Evolutionary conservation across 2,888 invertebrate species (phyloP).

Genomic region (Drosophila lutescens): DNA sequence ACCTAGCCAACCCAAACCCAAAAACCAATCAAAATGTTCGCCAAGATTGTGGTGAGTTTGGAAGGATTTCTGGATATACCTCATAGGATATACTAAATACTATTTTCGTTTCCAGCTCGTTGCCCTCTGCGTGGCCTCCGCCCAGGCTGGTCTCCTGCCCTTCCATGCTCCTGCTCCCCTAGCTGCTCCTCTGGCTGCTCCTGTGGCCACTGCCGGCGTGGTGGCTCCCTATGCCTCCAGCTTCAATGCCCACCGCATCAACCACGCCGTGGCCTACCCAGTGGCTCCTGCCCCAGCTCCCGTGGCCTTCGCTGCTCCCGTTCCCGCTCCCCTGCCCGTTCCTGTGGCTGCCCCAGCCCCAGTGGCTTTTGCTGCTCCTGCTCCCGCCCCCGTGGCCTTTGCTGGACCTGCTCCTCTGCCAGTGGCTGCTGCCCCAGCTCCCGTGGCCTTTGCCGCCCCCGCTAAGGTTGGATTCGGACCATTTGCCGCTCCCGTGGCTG

Average conservation of each 20-base stretch:
- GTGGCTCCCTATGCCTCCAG: constrained; percentile 90
- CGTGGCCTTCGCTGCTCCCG: constrained; percentile 41
- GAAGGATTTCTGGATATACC: background rate
- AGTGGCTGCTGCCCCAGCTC: constrained; percentile 53
- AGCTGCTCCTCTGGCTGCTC: constrained; percentile 49
- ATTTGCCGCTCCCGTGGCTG: constrained; percentile 35
- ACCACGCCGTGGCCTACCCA: constrained; percentile 87
- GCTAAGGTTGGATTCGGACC: constrained; percentile 56
- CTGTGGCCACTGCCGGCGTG: constrained; percentile 79
- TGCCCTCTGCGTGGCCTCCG: constrained; percentile 77
- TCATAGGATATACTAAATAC: background rate
- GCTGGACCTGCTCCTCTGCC: constrained; percentile 46
- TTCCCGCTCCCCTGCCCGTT: constrained; percentile 50
- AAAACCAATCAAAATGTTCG: constrained; percentile 71
- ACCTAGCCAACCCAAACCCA: constrained; percentile 15
- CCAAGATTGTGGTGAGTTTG: constrained; percentile 80
- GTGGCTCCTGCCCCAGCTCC: constrained; percentile 48
- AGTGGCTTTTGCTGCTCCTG: constrained; percentile 51
- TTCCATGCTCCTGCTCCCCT: constrained; percentile 83
- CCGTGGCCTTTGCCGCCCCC: constrained; percentile 64
- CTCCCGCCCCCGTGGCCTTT: constrained; percentile 47
- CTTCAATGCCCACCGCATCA: constrained; percentile 90
- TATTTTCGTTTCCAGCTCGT: constrained; percentile 67
- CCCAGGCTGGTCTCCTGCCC: constrained; percentile 84
- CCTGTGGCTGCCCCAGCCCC: constrained; percentile 49